Conservation (phyloP, 2,888 invertebrate genomes). For the Agapetus fuscipes region DNA sequence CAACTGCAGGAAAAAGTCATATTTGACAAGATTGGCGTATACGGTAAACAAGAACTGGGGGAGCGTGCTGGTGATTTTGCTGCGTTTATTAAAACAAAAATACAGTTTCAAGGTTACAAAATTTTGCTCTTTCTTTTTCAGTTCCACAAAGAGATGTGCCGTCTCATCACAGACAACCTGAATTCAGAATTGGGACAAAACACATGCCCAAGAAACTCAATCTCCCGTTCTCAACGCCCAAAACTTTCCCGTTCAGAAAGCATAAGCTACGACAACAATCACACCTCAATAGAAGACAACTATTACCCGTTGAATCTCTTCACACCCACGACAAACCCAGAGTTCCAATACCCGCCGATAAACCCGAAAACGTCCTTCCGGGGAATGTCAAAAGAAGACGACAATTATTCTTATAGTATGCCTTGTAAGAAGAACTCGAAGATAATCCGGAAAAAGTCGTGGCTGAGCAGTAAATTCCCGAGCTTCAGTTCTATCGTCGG, state of each 20-base stretch:
- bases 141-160: constrained; percentile 64
- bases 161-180: constrained; percentile 44
- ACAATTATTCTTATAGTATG: constrained; percentile 6
- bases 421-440: constrained; percentile 12
- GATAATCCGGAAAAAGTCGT: constrained; percentile 1
- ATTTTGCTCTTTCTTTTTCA: constrained; percentile 27
- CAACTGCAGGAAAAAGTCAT: too few species aligned
- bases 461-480: constrained; percentile 10
- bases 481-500: constrained; percentile 9
- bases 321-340: constrained; percentile 16
- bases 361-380: constrained; percentile 3
- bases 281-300: constrained; percentile 18
- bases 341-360: constrained; percentile 10
- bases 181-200: constrained; percentile 25
- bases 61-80: too few species aligned
- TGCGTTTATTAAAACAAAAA: too few species aligned
- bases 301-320: constrained; percentile 14
- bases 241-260: constrained; percentile 21
- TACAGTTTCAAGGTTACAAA: too few species aligned
- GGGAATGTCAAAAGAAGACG: constrained; percentile 9
- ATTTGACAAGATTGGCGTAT: too few species aligned
- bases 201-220: constrained; percentile 17
- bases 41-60: too few species aligned
- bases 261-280: constrained; percentile 12
- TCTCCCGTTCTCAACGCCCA: constrained; percentile 10